Percentiles rank a stretch among this genome's conserved stretches.
Evolutionary conservation across 2,113 vertebrate species (phyloP).

Genomic region (Leptocoma aspasia): DNA sequence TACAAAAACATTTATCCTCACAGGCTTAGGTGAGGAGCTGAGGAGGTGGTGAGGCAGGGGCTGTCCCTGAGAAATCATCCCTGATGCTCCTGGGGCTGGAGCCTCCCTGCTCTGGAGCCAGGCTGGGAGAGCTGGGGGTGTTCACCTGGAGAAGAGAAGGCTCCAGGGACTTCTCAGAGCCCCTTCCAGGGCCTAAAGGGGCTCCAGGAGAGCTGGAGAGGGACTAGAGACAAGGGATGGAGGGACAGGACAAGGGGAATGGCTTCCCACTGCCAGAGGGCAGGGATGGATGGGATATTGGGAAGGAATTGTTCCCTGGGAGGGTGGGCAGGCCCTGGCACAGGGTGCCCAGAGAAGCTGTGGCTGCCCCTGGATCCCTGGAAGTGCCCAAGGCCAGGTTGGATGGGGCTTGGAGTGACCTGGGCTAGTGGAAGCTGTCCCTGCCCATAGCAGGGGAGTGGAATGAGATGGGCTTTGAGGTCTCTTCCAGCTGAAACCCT

Average conservation of each 20-base stretch:
- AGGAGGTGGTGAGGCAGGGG: background rate
- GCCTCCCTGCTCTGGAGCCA: background rate
- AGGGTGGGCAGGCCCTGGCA: background rate
- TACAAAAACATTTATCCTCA: background rate
- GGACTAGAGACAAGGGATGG: background rate
- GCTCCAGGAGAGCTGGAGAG: background rate
- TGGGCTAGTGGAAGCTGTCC: rapidly evolving
- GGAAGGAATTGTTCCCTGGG: background rate
- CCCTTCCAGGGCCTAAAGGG: background rate
- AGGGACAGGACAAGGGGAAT: background rate
- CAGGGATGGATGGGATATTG: rapidly evolving
- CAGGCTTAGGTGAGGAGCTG: background rate
- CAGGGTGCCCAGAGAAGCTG: background rate
- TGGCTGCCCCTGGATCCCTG: background rate
- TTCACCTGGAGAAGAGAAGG: background rate
- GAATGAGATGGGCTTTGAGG: rapidly evolving
- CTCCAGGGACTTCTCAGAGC: background rate
- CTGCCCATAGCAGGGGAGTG: background rate
- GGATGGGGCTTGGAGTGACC: rapidly evolving
- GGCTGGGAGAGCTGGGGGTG: background rate
- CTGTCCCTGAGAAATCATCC: background rate
- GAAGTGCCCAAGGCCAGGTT: rapidly evolving
- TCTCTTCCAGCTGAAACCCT: background rate
- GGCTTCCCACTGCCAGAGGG: background rate
- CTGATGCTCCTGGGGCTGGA: background rate